These are phyloP conservation scores for Diarsia dahlii DNA, from an alignment of 2,888 invertebrate species.

Conservation along the genomic window DNA sequence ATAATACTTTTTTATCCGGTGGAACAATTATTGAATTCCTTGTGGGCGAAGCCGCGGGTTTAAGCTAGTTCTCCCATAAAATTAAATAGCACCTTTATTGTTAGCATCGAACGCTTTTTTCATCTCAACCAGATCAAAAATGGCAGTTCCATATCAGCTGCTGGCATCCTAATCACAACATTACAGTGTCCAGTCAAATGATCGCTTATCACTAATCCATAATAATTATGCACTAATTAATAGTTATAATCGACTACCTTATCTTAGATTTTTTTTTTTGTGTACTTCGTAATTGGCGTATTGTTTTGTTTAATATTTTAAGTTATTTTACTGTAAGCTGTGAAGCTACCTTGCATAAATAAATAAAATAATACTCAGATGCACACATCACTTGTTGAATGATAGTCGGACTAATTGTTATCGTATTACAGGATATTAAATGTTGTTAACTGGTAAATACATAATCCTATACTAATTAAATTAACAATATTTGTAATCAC, in stretches of 20 bases:
- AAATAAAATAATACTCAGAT: conserved; percentile 16
- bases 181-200: conserved; percentile 8
- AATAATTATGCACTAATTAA: conserved; percentile 35
- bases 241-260: too few species aligned
- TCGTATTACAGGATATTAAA: conserved; percentile 19
- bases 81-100: too few species aligned
- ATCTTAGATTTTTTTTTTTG: too few species aligned
- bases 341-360: too few species aligned
- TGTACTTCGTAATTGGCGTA: too few species aligned
- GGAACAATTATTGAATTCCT: too few species aligned
- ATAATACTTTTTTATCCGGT: too few species aligned
- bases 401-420: conserved; percentile 21
- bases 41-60: too few species aligned
- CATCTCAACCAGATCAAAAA: not conserved
- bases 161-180: not conserved
- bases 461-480: not conserved
- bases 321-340: too few species aligned
- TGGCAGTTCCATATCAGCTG: not conserved
- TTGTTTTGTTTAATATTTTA: too few species aligned
- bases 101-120: too few species aligned
- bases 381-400: conserved; percentile 24
- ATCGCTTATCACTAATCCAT: conserved; percentile 17
- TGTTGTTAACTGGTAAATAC: not conserved
- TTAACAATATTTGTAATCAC: not conserved
- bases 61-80: too few species aligned